A percentile compares a stretch with the other conserved stretches of the same genome.
phyloP scores from a whole-genome alignment of 2,797 vertebrate genomes.

The Alfaro cultratus region DNA sequence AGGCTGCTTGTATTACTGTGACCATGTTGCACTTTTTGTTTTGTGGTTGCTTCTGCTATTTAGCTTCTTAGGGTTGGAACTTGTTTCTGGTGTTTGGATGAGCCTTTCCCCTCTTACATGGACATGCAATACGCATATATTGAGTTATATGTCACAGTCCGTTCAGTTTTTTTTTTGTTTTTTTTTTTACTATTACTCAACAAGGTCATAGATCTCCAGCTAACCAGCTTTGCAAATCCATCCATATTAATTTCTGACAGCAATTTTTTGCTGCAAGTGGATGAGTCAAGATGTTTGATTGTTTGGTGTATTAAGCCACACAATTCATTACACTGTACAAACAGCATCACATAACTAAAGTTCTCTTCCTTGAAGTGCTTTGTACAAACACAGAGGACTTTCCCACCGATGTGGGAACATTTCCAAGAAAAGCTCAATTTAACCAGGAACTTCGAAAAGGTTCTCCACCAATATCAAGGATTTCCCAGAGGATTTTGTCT shows the following conservation, averaged over 20 bases:
- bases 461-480: too few relatives aligned
- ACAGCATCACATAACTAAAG: too few relatives aligned
- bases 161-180: not conserved
- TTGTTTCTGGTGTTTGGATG: not conserved
- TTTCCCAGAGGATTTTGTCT: too few relatives aligned
- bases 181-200: not conserved
- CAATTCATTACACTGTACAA: too few relatives aligned
- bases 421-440: too few relatives aligned
- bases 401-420: too few relatives aligned
- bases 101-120: not conserved
- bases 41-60: too few relatives aligned
- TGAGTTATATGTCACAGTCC: not conserved
- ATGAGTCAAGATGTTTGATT: not conserved
- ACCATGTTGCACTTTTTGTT: too few relatives aligned
- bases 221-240: not conserved
- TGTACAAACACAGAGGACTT: too few relatives aligned
- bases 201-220: not conserved
- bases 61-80: too few relatives aligned
- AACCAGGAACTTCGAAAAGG: too few relatives aligned
- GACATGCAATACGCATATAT: not conserved
- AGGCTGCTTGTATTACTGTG: not conserved
- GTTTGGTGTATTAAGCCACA: not conserved
- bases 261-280: not conserved
- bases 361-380: too few relatives aligned
- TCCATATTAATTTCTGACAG: not conserved